These are phyloP conservation scores for Carassius gibelio DNA, from an alignment of 2,113 vertebrate species.

Conservation along the genomic window DNA sequence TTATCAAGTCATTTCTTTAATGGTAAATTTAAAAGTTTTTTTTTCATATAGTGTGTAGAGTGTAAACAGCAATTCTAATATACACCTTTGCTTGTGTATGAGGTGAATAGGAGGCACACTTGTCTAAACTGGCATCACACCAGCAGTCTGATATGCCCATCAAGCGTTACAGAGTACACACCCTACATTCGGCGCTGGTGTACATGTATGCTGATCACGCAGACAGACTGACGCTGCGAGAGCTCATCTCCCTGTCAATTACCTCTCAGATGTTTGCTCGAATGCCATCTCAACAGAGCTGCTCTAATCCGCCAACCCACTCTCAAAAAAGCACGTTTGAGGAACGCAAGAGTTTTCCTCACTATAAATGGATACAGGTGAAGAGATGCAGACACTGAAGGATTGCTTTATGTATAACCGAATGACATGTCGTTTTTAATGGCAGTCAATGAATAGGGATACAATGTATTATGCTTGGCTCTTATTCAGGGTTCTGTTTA, in stretches of 20 bases:
- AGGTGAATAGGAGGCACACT: constrained; percentile 57
- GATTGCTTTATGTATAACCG: not conserved
- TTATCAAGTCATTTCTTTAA: not conserved
- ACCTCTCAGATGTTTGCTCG: constrained; percentile 76
- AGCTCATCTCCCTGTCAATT: constrained; percentile 74
- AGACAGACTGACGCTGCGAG: constrained; percentile 62
- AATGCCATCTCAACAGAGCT: constrained; percentile 71
- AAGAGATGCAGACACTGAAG: not conserved
- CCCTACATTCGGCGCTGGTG: constrained; percentile 43
- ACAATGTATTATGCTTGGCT: not conserved
- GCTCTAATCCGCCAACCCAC: constrained; percentile 64
- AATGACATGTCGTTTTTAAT: not conserved
- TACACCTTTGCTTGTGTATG: not conserved
- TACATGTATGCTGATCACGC: constrained; percentile 75
- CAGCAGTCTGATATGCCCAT: constrained; percentile 73
- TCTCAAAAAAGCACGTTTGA: constrained; percentile 59
- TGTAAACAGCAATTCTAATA: not conserved
- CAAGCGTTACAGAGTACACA: constrained; percentile 70
- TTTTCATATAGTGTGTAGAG: not conserved
- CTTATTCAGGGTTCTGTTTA: not conserved
- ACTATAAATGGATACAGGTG: constrained; percentile 14
- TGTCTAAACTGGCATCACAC: constrained; percentile 76
- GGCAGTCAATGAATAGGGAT: not conserved
- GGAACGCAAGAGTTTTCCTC: constrained; percentile 3
- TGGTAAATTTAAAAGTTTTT: not conserved